Evolutionary conservation across 1,140 invertebrate genomes (phyloP).

Genomic region (Hypsibius dujardini): DNA sequence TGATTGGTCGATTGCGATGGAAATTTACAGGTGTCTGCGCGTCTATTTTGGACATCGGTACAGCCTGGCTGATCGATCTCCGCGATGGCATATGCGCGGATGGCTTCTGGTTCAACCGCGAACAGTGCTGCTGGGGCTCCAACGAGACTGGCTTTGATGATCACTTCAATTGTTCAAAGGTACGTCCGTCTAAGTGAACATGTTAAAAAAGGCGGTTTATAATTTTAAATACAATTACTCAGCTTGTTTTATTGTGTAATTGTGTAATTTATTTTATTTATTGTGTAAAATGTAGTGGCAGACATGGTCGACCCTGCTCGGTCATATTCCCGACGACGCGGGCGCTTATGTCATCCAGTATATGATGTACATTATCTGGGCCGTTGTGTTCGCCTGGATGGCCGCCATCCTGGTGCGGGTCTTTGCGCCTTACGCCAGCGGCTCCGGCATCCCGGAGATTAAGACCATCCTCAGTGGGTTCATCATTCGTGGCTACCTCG

Average conservation of each 20-base stretch:
- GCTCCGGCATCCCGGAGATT: slow-evolving; percentile 97
- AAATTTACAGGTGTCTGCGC: slow-evolving; percentile 35
- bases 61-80: slow-evolving; percentile 97
- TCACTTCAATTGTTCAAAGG: slow-evolving; percentile 62
- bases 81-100: slow-evolving; percentile 94
- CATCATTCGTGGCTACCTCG: slow-evolving; percentile 93
- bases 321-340: slow-evolving; percentile 50
- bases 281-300: slow-evolving; percentile 50
- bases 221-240: not conserved
- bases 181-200: slow-evolving; percentile 29
- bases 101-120: slow-evolving; percentile 94
- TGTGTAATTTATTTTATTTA: slow-evolving; percentile 11
- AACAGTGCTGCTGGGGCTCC: slow-evolving; percentile 98
- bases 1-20: too few relatives aligned
- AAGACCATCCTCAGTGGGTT: slow-evolving; percentile 99
- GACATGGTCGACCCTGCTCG: slow-evolving; percentile 81
- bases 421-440: slow-evolving; percentile 98
- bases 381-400: slow-evolving; percentile 70
- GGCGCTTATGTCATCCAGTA: slow-evolving; percentile 82
- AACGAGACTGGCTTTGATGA: slow-evolving; percentile 80
- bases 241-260: not conserved
- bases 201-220: not conserved
- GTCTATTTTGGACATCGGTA: slow-evolving; percentile 68
- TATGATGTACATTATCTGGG: slow-evolving; percentile 81
- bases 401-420: slow-evolving; percentile 85